Percentiles rank a stretch among this genome's conserved stretches.
These are phyloP conservation scores for Tenthredo mesomela DNA, from an alignment of 2,888 invertebrate species.

Conservation along the genomic window DNA sequence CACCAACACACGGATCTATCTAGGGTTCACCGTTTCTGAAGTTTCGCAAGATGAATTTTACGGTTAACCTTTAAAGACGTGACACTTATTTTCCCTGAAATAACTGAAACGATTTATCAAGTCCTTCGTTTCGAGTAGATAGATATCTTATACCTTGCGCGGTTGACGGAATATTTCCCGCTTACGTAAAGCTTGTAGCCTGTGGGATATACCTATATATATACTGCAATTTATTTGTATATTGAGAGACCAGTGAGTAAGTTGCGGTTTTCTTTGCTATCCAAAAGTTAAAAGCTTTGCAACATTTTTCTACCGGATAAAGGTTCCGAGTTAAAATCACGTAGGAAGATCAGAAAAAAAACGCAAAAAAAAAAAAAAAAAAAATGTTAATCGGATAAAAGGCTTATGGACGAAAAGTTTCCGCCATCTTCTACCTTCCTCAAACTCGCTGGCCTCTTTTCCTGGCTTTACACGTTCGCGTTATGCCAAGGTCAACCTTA, in stretches of 20 bases:
- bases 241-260: neutral
- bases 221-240: constrained; percentile 14
- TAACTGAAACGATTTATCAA: constrained; percentile 41
- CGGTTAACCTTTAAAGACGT: constrained; percentile 19
- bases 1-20: neutral
- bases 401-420: constrained; percentile 33
- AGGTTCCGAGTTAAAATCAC: constrained; percentile 1
- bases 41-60: constrained; percentile 17
- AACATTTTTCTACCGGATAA: constrained; percentile 17
- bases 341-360: neutral
- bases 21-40: neutral
- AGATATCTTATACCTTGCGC: neutral
- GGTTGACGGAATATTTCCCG: neutral
- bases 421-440: constrained; percentile 1
- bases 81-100: constrained; percentile 28
- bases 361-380: neutral
- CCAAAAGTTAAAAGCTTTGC: constrained; percentile 3
- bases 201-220: neutral
- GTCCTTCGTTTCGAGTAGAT: neutral
- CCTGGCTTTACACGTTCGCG: constrained; percentile 20
- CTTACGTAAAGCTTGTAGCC: neutral
- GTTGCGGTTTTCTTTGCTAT: constrained; percentile 1
- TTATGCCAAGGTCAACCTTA: constrained; percentile 35
- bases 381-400: constrained; percentile 42
- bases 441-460: neutral